Evolutionary conservation across 2,113 vertebrate species (phyloP).

Genomic region (Probosciger aterrimus): DNA sequence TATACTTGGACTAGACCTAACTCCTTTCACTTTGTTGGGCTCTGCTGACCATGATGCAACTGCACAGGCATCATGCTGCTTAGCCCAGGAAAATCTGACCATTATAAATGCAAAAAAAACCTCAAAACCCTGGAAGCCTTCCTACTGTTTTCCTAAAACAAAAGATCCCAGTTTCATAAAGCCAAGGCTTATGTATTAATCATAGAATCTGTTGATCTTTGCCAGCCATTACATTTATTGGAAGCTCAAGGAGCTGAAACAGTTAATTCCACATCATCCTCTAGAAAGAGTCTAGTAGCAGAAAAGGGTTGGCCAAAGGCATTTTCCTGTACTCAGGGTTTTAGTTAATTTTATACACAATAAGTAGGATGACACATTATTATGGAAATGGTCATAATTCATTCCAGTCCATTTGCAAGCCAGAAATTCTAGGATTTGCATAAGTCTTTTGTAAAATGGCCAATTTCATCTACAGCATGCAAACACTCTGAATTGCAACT

Average conservation of each 20-base stretch:
- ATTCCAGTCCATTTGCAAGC: conserved; percentile 11
- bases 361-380: not conserved
- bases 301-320: not conserved
- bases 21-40: not conserved
- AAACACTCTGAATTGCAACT: conserved; percentile 15
- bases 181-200: not conserved
- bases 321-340: not conserved
- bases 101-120: not conserved
- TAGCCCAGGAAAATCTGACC: not conserved
- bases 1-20: not conserved
- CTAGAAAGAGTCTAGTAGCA: not conserved
- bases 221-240: not conserved
- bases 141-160: not conserved
- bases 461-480: conserved; percentile 15
- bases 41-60: not conserved
- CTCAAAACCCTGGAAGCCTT: not conserved
- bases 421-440: conserved; percentile 25
- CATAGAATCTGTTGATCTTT: not conserved
- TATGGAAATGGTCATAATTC: conserved; percentile 24
- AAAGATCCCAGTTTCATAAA: not conserved
- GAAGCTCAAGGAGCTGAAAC: not conserved
- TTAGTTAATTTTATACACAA: conserved; percentile 4
- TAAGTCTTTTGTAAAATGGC: conserved; percentile 17
- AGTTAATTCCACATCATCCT: not conserved
- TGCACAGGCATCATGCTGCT: not conserved